Evolutionary conservation across 2,113 vertebrate species (phyloP).

Genomic region (Clarias macrocephalus): DNA sequence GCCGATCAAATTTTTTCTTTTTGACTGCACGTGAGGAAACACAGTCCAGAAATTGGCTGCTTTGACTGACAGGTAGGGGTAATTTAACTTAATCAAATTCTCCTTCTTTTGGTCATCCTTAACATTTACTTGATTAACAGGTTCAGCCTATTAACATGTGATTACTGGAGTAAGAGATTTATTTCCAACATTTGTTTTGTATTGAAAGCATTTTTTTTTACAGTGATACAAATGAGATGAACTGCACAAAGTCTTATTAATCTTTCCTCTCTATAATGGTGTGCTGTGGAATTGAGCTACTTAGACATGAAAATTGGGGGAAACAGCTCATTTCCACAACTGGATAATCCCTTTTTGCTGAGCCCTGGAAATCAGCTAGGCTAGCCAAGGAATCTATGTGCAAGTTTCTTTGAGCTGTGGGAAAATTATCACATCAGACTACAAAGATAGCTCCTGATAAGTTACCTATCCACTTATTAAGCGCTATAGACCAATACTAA

Average conservation of each 20-base stretch:
- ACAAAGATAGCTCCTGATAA: not conserved
- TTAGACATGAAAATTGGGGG: constrained; percentile 72
- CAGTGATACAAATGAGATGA: not conserved
- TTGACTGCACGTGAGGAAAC: constrained; percentile 46
- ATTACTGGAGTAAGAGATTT: not conserved
- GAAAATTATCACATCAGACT: constrained; percentile 70
- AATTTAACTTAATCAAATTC: constrained; percentile 55
- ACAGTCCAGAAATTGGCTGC: constrained; percentile 46
- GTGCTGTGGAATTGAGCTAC: constrained; percentile 56
- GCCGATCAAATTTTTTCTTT: constrained; percentile 43
- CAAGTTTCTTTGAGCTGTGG: constrained; percentile 60
- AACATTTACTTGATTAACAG: constrained; percentile 52
- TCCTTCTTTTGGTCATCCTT: constrained; percentile 8
- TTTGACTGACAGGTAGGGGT: constrained; percentile 59
- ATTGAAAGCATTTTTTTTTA: not conserved
- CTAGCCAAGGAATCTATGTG: constrained; percentile 46
- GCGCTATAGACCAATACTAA: not conserved
- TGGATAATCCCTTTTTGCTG: constrained; percentile 61
- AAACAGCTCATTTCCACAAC: constrained; percentile 71
- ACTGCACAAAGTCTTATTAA: not conserved
- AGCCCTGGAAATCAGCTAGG: constrained; percentile 40
- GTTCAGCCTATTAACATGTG: constrained; percentile 36
- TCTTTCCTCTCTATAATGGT: constrained; percentile 60
- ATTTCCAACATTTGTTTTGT: not conserved
- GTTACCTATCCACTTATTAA: not conserved